phyloP scores from a whole-genome alignment of 2,888 invertebrate species.

The Aquatica leii region DNA sequence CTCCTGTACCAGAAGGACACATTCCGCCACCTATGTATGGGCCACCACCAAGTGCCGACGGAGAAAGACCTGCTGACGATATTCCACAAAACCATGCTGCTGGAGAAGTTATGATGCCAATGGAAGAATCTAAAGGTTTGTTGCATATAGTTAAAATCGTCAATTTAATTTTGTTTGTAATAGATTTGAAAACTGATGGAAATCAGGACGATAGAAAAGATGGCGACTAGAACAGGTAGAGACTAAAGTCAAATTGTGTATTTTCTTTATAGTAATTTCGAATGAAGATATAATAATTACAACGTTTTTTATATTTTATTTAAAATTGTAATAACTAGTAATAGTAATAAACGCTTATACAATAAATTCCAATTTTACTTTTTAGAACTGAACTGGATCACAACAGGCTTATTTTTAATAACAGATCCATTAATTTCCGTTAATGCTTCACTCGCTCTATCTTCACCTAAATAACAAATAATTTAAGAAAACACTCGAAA shows the following conservation, averaged over 20 bases:
- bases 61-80: conserved; percentile 34
- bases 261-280: background rate
- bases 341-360: too few relatives aligned
- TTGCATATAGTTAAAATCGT: background rate
- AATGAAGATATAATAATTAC: background rate
- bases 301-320: background rate
- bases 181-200: conserved; percentile 35
- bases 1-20: conserved; percentile 44
- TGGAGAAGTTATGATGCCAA: conserved; percentile 12
- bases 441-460: conserved; percentile 62
- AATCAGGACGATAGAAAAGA: conserved; percentile 39
- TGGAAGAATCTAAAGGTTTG: conserved; percentile 24
- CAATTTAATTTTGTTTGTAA: conserved; percentile 1
- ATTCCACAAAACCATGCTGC: conserved; percentile 24
- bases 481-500: conserved; percentile 19
- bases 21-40: conserved; percentile 43
- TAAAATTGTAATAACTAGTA: background rate
- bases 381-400: conserved; percentile 54
- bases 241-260: too few relatives aligned
- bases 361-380: too few relatives aligned
- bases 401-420: conserved; percentile 63
- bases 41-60: conserved; percentile 45
- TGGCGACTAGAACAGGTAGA: conserved; percentile 33
- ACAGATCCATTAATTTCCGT: conserved; percentile 65
- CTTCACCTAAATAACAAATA: conserved; percentile 62